These are phyloP conservation scores for Agrotis clavis DNA, from an alignment of 2,888 invertebrate species.

Conservation along the genomic window DNA sequence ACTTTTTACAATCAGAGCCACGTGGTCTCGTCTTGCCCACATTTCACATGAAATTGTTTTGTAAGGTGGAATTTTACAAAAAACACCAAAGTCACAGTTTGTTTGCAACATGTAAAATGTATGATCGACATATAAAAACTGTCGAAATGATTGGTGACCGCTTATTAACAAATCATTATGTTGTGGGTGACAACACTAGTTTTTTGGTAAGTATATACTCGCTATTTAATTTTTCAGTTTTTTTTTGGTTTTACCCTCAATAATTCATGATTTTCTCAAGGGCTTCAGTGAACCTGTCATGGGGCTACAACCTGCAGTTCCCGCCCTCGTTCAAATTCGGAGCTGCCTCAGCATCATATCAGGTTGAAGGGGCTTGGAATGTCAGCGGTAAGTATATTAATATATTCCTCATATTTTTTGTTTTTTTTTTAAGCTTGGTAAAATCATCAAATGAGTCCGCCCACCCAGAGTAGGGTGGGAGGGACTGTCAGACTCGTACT, in stretches of 20 bases:
- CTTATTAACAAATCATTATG: constrained; percentile 8
- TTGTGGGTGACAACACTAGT: constrained; percentile 19
- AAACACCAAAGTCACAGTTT: background rate
- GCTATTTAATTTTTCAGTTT: too few relatives aligned
- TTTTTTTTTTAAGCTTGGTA: too few relatives aligned
- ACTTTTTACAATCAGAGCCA: too few relatives aligned
- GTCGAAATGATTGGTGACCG: background rate
- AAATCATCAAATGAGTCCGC: too few relatives aligned
- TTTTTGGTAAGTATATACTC: constrained; percentile 21
- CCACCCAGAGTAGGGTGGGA: too few relatives aligned
- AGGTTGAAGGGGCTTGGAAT: constrained; percentile 87
- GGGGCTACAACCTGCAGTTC: constrained; percentile 31
- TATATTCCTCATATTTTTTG: too few relatives aligned
- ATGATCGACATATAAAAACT: constrained; percentile 10
- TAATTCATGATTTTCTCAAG: background rate
- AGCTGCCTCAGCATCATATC: constrained; percentile 81
- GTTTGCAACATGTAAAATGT: background rate
- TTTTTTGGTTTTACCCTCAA: too few relatives aligned
- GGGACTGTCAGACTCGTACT: too few relatives aligned
- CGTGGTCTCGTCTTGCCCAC: too few relatives aligned
- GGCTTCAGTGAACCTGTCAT: constrained; percentile 18
- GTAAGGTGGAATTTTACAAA: background rate
- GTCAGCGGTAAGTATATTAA: constrained; percentile 75
- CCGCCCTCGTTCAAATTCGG: constrained; percentile 79
- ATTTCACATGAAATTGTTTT: too few relatives aligned